These are phyloP conservation scores for Heliconius nattereri DNA, from an alignment of 1,140 invertebrate genomes.

Conservation along the genomic window DNA sequence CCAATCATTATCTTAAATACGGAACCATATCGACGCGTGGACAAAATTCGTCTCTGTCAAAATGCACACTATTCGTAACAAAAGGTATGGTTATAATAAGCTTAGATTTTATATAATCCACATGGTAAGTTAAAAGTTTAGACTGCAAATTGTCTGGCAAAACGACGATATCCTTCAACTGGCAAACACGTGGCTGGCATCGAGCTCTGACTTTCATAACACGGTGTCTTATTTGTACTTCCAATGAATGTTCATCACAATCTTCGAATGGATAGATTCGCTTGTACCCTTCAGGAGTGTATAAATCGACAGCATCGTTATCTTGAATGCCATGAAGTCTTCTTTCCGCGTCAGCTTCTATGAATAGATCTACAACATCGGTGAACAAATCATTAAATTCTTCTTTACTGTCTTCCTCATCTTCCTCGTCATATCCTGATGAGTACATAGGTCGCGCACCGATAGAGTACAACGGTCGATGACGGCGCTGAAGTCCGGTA, in stretches of 20 bases:
- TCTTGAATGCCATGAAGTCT: not conserved
- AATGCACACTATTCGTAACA: not conserved
- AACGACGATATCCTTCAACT: not conserved
- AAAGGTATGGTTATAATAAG: slow-evolving; percentile 9
- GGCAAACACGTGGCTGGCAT: not conserved
- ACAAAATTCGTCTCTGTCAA: not conserved
- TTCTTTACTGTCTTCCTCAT: not conserved
- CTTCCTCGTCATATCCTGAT: not conserved
- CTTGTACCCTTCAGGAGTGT: not conserved
- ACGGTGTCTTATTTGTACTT: not conserved
- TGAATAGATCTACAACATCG: not conserved
- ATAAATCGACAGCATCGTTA: slow-evolving; percentile 13
- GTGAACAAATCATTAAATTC: not conserved
- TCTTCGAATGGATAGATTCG: not conserved
- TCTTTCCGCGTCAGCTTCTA: not conserved
- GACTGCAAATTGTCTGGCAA: slow-evolving; percentile 9
- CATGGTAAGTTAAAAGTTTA: not conserved
- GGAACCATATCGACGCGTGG: not conserved
- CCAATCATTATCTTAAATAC: not conserved
- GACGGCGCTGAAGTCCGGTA: not conserved
- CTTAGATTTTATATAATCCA: not conserved
- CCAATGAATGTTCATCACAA: not conserved
- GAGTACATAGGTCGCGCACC: not conserved
- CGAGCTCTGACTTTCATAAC: not conserved
- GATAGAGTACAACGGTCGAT: too few species aligned